Evolutionary conservation across 2,888 invertebrate genomes (phyloP), one percentile per base, ranked within the genome.

Genomic region (Andrena bucephala): DNA sequence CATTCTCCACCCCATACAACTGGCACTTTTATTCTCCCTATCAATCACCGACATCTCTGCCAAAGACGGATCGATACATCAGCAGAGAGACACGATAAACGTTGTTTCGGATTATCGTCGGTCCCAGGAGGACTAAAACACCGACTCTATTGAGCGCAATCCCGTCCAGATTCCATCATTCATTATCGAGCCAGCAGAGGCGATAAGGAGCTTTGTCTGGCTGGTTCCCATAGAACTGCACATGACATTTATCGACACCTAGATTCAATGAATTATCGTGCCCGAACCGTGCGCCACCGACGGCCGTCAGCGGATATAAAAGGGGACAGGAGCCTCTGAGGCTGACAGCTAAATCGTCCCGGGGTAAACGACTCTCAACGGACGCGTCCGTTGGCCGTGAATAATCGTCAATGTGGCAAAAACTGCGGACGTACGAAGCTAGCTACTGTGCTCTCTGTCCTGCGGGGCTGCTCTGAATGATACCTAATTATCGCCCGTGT

Each of bases 161-260:
- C 70, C 57, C 31, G 62, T 69, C 36, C 48, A 50, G 52, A 81
- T 70, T 69, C 54, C 73, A 27, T 33, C 66, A 50, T 78, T 66
- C 60, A 50, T 82, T 71, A 79, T 79, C 70, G 33, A 63, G 16
- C 29, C 20, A 8, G 36, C n/a, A n/a, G 36, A 6, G 5, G 6
- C 70, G 83, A 82, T 84, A 84, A 82, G 83, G 60, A 77, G 83
- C 77, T 77, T 82, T 74, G 70, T 82, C 74, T 52, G 57, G 20
- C 42, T n/a, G 59, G 54, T 20, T 31, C 62, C 36, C 27, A 24
- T 13, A 42, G 57, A 71, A 50, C 72, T 79, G 84, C 36, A 20
- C 27, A 29, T 78, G 84, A 84, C 84, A 67, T 78, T 83, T 84
- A 84, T 84, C 78, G 84, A 83, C 83, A 76, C 78, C 78, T 76